A percentile compares a stretch with the other conserved stretches of the same genome.
Evolutionary conservation across 2,113 vertebrate species (phyloP).

Genomic region (Cyanocitta stelleri): DNA sequence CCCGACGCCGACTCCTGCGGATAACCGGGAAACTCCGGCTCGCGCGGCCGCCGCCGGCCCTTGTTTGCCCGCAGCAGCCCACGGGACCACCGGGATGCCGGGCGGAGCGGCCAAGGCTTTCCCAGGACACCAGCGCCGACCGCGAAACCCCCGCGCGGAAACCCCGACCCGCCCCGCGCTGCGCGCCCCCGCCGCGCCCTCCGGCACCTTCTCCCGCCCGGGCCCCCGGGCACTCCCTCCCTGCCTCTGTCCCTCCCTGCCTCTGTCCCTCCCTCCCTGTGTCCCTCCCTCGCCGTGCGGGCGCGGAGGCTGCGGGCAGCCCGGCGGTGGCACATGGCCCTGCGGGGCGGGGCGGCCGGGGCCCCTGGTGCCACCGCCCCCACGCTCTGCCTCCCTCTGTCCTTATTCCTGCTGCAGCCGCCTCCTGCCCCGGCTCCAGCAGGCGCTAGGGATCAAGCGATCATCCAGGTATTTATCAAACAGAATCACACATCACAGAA

Average conservation of each 20-base stretch:
- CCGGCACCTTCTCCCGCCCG: not conserved
- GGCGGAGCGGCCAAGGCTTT: not conserved
- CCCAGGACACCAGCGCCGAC: not conserved
- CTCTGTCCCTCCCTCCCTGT: not conserved
- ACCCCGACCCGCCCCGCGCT: not conserved
- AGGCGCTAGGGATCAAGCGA: rapidly evolving
- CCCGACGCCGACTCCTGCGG: not conserved
- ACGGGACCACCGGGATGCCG: not conserved
- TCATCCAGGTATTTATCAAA: rapidly evolving
- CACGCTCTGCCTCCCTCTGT: not conserved
- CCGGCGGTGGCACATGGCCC: not conserved
- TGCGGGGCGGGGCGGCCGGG: not conserved
- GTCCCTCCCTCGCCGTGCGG: not conserved
- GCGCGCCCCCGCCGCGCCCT: not conserved
- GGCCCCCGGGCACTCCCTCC: not conserved
- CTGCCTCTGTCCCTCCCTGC: not conserved
- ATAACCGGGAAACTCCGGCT: not conserved
- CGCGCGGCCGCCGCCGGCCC: not conserved
- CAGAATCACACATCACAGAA: not conserved
- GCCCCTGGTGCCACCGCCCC: not conserved
- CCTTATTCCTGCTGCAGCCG: not conserved
- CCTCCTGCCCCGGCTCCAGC: not conserved
- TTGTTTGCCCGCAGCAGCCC: not conserved
- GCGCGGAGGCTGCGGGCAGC: not conserved
- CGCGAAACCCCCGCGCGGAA: not conserved